phyloP scores from a whole-genome alignment of 1,140 invertebrate genomes.

The Diploscapter pachys region DNA sequence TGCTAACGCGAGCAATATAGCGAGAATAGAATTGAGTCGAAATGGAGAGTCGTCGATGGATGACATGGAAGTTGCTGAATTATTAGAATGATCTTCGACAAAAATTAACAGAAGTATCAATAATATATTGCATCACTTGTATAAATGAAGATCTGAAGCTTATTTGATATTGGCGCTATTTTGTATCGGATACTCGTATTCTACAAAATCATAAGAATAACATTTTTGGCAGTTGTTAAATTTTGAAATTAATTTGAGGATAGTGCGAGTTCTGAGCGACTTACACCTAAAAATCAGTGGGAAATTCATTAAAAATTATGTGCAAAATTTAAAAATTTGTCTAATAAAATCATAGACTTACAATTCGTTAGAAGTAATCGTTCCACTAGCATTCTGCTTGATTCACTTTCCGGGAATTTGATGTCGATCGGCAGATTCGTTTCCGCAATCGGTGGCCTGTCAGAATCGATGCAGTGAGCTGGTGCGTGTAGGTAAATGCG shows the following conservation, averaged over 20 bases:
- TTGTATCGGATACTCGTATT: too few species aligned
- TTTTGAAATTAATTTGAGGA: too few species aligned
- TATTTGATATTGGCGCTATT: too few species aligned
- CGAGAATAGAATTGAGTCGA: slow-evolving; percentile 18
- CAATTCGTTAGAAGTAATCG: slow-evolving; percentile 2
- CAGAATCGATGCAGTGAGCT: slow-evolving; percentile 28
- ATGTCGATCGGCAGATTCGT: slow-evolving; percentile 14
- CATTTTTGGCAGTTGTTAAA: too few species aligned
- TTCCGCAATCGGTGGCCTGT: slow-evolving; percentile 23
- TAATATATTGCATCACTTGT: neutral
- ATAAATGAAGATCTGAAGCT: too few species aligned
- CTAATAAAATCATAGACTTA: neutral
- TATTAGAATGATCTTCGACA: neutral
- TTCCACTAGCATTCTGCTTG: slow-evolving; percentile 1
- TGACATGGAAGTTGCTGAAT: neutral
- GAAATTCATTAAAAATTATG: neutral
- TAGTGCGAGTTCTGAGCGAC: too few species aligned
- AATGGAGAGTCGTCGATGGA: neutral
- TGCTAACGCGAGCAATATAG: slow-evolving; percentile 13
- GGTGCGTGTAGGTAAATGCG: slow-evolving; percentile 29
- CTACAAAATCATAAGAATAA: too few species aligned
- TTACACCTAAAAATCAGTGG: neutral
- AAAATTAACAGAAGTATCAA: slow-evolving; percentile 5
- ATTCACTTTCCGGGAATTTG: slow-evolving; percentile 24
- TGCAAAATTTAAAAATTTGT: neutral